Percentiles rank a stretch among this genome's conserved stretches.
These are phyloP conservation scores for Nestor notabilis DNA, from an alignment of 2,113 vertebrate genomes.

Conservation along the genomic window DNA sequence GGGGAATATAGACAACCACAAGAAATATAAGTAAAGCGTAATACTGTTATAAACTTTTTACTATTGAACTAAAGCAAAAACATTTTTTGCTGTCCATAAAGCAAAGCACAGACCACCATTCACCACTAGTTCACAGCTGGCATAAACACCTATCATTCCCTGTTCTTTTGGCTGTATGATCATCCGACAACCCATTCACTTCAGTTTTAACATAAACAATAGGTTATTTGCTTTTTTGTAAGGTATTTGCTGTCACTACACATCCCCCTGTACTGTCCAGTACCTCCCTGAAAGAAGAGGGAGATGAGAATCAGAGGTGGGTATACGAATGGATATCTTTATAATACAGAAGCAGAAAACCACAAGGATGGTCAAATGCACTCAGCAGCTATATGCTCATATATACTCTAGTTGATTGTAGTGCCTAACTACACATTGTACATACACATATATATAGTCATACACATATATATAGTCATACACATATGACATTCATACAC, in stretches of 20 bases:
- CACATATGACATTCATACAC: background rate
- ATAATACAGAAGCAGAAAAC: background rate
- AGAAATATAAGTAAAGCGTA: background rate
- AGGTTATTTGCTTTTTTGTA: background rate
- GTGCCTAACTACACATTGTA: too few species aligned
- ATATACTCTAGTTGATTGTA: too few species aligned
- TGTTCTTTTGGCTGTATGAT: background rate
- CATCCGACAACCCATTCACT: background rate
- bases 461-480: too few species aligned
- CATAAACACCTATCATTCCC: accelerated
- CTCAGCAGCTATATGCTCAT: background rate
- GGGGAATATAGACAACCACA: background rate
- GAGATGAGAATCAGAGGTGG: background rate
- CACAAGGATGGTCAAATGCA: background rate
- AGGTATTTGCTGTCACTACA: background rate
- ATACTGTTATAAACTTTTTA: background rate
- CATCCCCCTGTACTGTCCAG: background rate
- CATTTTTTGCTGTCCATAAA: background rate
- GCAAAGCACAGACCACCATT: background rate
- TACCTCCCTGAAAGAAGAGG: background rate
- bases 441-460: too few species aligned
- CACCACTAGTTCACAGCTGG: background rate
- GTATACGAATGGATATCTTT: background rate
- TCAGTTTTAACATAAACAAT: background rate
- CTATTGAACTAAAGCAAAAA: background rate